Evolutionary conservation across 64 coral and sea anemone genomes (phyloP), one percentile per base, ranked within the genome.

Genomic region (Actinia tenebrosa): DNA sequence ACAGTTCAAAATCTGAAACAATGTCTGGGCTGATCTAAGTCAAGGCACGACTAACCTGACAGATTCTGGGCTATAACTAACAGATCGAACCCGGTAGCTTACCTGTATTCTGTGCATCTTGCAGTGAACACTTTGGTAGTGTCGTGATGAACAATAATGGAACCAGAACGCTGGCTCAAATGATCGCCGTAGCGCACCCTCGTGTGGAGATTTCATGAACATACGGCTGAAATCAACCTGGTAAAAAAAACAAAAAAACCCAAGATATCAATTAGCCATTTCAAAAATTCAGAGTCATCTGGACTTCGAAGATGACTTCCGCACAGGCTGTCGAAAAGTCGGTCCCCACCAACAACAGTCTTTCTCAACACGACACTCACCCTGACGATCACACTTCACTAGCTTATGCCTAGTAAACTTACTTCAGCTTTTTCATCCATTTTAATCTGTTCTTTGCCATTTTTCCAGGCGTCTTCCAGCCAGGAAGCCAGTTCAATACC

Each of bases 391-490:
- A 37, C 30, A 37, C 30, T 37, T 37, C 30, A 37, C 30, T n/a
- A n/a, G n/a, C n/a, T n/a, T n/a, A n/a, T 66, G 5, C 9, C 55
- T n/a, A 66, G 63, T n/a, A 61, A 10, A 1, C 86, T 62, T 63
- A 89, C 92, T 43, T 53, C 60, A 10, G 83, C 77, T 71, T 46
- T 87, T 81, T 94, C 92, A 56, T 94, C 89, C 78, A 92, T 59
- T 27, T 53, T 71, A 58, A 88, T 22, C 86, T 84, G 85, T 17
- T 85, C 86, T 27, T 79, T 77, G 20, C 91, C 89, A 55, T 98
- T 95, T 45, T 91, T 98, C 96, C 96, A 98, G 20, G 96, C 93
- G 56, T 98, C 96, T 83, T 98, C 96, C 47, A 98, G 91, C 90
- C 90, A 89, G 44, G 96, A 88, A 2, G 93, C 92, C 46, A 89